Base-by-base conservation (phyloP, 2,113 vertebrate genomes). In the Psammodynastes pulverulentus region DNA sequence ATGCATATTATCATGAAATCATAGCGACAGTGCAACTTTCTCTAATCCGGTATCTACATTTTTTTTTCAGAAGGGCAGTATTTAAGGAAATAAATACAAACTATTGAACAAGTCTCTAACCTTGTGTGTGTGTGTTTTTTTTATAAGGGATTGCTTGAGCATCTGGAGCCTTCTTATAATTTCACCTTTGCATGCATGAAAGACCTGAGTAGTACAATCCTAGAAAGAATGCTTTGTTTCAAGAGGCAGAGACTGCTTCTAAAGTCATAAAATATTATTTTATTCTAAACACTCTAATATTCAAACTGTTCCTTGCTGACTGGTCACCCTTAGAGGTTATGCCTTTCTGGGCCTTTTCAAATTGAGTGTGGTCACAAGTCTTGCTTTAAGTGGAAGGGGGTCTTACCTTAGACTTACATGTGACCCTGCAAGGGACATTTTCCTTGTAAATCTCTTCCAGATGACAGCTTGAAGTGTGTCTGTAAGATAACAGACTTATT, bases 401-500 rank as follows among this genome's bases (percentile, higher is more conserved):
- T 84, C 92, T 21, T 84, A 67, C 39, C 85, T 58, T 95, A 87
- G 46, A 12, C 58, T 93, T 91, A 84, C 86, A 54, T 88, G 94
- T 92, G 52, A 92, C n/a, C 51, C 89, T 90, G 92, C 92, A 54
- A 34, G 93, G 87, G 79, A 23, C 13, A 48, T 93, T 96, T 97
- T 94, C 95, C 94, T 86, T 94, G 95, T 96, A 96, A 96, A 95
- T 96, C 96, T 96, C 93, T 95, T 94, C 93, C 94, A 96, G 96
- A 90, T 97, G 96, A 96, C 97, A 97, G 95, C 92, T 94, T 96
- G 95, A 96, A 96, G 96, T 96, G 96, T 96, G 95, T 95, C 95
- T 96, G 95, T 96, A 93, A 97, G 95, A 97, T 96, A 96, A 97
- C 96, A 96, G 95, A 85, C 94, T 94, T 95, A 94, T 94, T 95